Evolutionary conservation across 2,888 invertebrate genomes (phyloP), one percentile per base, ranked within the genome.

Genomic region (Cryptus viduatorius): DNA sequence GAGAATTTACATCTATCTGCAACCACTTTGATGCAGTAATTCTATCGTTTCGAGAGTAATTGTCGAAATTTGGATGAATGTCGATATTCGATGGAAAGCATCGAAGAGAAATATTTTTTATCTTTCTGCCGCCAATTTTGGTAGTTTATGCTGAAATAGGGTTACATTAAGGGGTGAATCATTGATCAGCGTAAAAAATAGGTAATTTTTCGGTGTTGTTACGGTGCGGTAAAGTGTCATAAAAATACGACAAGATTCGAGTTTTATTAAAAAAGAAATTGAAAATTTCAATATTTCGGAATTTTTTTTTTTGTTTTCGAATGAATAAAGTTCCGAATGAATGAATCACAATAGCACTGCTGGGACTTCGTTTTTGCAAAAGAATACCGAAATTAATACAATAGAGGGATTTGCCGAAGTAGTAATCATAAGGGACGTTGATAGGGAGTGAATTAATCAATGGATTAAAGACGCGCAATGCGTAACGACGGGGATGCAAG

Each of bases 391-490:
- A 50, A 48, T 69, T 29, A 29, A 61, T 8, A 31, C 5, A 31
- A 75, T 19, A 42, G 56, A 65, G 72, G 53, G 67, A 67, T 73
- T 53, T 31, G 42, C 14, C 37, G 31, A 48, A 48, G 37, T n/a
- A 69, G 69, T 44, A 46, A 67, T 37, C 37, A 75, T 50, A 76
- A 56, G 76, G 48, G 72, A 37, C 37, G 37, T 8, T 37, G 37
- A 37, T 0, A 5, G 8, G 37, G 72, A 82, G 85, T 86, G 84
- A 85, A 87, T 87, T 87, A 87, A 86, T 87, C 87, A 86, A 86
- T 87, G 86, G 84, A 87, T 87, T 86, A 87, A 86, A 85, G 69
- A 71, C 80, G 72, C 67, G 77, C 56, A 69, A 67, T 29, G 72
- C 77, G 77, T 72, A 72, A 77, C 82, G 81, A 65, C 19, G 71